Percentiles rank a stretch among this genome's conserved stretches.
phyloP scores from a whole-genome alignment of 64 coral and sea anemone genomes.

The Anthopleura sola region DNA sequence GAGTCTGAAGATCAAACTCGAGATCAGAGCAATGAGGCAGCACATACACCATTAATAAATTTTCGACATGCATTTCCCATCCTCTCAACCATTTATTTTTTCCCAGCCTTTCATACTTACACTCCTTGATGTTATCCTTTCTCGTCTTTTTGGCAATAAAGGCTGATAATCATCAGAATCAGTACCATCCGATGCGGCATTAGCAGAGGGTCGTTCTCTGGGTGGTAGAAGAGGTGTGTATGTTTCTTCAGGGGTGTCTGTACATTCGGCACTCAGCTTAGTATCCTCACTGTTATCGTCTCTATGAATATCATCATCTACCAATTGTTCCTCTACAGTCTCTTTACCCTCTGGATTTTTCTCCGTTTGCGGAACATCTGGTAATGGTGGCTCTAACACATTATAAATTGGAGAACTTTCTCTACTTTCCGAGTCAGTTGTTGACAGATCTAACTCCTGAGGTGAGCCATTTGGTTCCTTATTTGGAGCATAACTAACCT shows the following conservation, averaged over 20 bases:
- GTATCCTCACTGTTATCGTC: not conserved
- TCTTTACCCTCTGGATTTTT: not conserved
- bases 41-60: no score
- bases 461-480: not conserved
- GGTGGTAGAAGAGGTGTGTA: conserved; percentile 12
- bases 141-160: not conserved
- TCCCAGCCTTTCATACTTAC: not conserved
- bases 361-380: not conserved
- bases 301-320: not conserved
- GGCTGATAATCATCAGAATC: not conserved
- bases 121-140: conserved; percentile 25
- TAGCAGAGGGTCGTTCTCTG: not conserved
- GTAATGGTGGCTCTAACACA: conserved; percentile 29
- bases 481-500: not conserved
- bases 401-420: not conserved
- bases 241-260: not conserved
- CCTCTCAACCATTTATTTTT: not conserved
- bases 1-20: no score
- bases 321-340: not conserved
- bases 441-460: not conserved
- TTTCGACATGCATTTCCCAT: no score
- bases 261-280: not conserved
- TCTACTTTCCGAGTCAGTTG: not conserved
- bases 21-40: no score
- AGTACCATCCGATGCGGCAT: not conserved